A percentile compares a stretch with the other conserved stretches of the same genome.
Conservation (phyloP, 1,140 invertebrate genomes). For the Brachionus rotundiformis region DNA sequence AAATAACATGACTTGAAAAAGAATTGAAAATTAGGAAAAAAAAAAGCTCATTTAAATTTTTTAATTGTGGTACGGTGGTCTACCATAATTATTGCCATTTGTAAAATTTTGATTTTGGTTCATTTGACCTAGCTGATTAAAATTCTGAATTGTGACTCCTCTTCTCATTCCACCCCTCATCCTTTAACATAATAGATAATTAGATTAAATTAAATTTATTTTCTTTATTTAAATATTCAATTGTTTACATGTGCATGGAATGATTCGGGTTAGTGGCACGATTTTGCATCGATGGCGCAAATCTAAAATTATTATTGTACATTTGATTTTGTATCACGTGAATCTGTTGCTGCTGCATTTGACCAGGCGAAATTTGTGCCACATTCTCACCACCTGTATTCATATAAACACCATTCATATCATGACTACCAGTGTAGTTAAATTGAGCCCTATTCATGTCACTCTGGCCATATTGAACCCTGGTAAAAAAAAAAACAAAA, state of each 20-base stretch:
- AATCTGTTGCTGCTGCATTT: background rate
- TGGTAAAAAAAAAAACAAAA: background rate
- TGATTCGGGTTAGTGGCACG: background rate
- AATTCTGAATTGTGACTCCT: background rate
- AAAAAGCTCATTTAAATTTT: background rate
- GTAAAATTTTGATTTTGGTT: slow-evolving; percentile 10
- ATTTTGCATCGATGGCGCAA: background rate
- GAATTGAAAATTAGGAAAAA: background rate
- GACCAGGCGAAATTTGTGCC: background rate
- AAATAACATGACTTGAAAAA: slow-evolving; percentile 11
- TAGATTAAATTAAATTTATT: no score
- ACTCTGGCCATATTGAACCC: background rate
- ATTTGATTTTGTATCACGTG: background rate
- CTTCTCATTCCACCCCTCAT: background rate
- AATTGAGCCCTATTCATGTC: slow-evolving; percentile 4
- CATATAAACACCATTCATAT: background rate
- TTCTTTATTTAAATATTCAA: no score
- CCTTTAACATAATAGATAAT: no score
- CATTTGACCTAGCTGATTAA: slow-evolving; percentile 6
- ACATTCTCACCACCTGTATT: background rate
- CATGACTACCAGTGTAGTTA: background rate
- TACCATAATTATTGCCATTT: background rate
- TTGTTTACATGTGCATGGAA: background rate
- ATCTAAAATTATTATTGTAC: background rate
- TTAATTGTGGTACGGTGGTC: slow-evolving; percentile 8